A percentile compares a stretch with the other conserved stretches of the same genome.
phyloP scores from a whole-genome alignment of 2,113 vertebrate species.

The Jaculus jaculus region DNA sequence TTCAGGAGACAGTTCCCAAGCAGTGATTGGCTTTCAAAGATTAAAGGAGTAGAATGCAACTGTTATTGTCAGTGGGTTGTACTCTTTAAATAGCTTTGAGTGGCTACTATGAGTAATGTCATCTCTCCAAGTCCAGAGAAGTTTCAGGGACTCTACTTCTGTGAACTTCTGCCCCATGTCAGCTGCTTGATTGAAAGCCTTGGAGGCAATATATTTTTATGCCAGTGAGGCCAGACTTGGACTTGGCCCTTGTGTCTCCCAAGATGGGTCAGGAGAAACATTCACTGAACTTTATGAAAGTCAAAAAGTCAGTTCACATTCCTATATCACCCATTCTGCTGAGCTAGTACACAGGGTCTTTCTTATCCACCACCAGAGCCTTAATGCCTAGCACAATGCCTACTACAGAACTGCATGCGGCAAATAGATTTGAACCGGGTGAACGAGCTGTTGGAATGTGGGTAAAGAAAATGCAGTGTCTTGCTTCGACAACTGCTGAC shows the following conservation, averaged over 20 bases:
- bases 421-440: neutral
- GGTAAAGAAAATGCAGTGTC: neutral
- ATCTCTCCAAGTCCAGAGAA: neutral
- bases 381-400: neutral
- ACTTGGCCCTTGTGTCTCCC: neutral
- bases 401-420: neutral
- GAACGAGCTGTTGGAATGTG: neutral
- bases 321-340: neutral
- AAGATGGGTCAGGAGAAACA: neutral
- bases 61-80: neutral
- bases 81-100: neutral
- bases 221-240: neutral
- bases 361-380: neutral
- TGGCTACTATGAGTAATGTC: neutral
- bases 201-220: too few relatives aligned
- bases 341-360: neutral
- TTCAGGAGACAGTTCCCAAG: neutral
- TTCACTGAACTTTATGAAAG: neutral
- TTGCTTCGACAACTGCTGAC: constrained; percentile 34
- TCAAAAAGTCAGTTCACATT: neutral
- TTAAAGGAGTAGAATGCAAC: neutral
- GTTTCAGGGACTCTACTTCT: neutral
- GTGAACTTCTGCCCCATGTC: neutral
- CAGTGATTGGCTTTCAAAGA: neutral
- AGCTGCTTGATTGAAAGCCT: neutral